Evolutionary conservation across 1,140 invertebrate species (phyloP), one percentile per base, ranked within the genome.

Genomic region (Pantala flavescens): DNA sequence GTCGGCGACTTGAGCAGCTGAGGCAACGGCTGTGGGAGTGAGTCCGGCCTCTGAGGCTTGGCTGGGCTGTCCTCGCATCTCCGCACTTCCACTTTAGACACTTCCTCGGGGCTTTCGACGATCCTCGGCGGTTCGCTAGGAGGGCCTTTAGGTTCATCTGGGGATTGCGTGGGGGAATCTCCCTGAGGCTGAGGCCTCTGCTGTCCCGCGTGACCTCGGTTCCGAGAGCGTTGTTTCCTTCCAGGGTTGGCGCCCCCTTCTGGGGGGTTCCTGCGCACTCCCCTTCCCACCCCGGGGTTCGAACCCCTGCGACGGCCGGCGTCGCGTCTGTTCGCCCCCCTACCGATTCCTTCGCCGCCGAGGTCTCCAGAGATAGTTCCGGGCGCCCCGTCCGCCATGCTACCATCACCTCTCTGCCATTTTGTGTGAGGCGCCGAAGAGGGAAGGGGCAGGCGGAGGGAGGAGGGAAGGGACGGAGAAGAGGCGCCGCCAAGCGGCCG

Each of bases 1-100:
- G 84, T 86, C 84, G 86, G 86, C 85, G 86, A 85, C 84, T 84
- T 81, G 84, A 78, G 82, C 82, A 81, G 84, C 82, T 78, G 82
- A 79, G 77, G 81, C 80, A 76, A 80, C 70, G 78, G 83, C 82
- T 78, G 84, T 81, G 82, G 82, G 80, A 82, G 85, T 84, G 80
- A 85, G 78, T 75, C 80, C 81, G 80, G 84, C 78, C 81, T 86
- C 80, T 85, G 81, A 79, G 82, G 77, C 76, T 72, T 73, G 71
- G 75, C 73, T 73, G 77, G 77, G n/a, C 16, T 19, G 14, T 63
- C 49, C 49, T 21, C 14, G 49, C 16, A 3, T 21, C n/a, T 63
- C 3, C 49, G 49, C 49, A 21, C 16, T 16, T 63, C 49, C 5
- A 16, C 49, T 5, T 16, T 63, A 3, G 49, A 12, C 16, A 16